phyloP scores from a whole-genome alignment of 2,888 invertebrate genomes.

The Drosophila lutescens region DNA sequence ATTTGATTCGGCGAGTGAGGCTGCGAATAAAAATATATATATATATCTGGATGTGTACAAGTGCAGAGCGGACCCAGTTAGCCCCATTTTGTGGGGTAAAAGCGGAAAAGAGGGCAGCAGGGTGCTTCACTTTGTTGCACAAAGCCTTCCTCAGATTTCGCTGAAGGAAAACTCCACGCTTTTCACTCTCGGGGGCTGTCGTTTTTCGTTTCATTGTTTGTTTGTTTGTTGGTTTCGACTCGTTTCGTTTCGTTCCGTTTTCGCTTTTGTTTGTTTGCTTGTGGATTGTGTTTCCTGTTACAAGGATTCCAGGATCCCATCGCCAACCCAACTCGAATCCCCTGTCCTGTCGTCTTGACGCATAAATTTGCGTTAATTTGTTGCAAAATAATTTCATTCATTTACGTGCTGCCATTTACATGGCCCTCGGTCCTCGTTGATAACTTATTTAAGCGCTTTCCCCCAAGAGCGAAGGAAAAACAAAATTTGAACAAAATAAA shows the following conservation, averaged over 20 bases:
- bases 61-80: slow-evolving; percentile 43
- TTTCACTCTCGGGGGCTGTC: slow-evolving; percentile 15
- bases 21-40: slow-evolving; percentile 29
- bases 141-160: slow-evolving; percentile 74
- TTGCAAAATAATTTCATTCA: slow-evolving; percentile 81
- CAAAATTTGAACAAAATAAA: slow-evolving; percentile 78
- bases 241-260: slow-evolving; percentile 40
- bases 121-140: slow-evolving; percentile 31
- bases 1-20: slow-evolving; percentile 65
- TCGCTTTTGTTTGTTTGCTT: slow-evolving; percentile 44
- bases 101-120: slow-evolving; percentile 19
- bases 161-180: slow-evolving; percentile 54
- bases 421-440: slow-evolving; percentile 66
- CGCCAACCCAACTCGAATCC: background rate
- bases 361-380: slow-evolving; percentile 81
- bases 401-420: slow-evolving; percentile 76
- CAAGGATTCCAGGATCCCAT: slow-evolving; percentile 8
- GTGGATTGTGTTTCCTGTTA: slow-evolving; percentile 56
- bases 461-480: slow-evolving; percentile 27
- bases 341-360: slow-evolving; percentile 60
- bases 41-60: slow-evolving; percentile 28
- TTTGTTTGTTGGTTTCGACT: slow-evolving; percentile 46
- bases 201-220: slow-evolving; percentile 54
- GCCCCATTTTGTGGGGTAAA: slow-evolving; percentile 27
- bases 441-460: slow-evolving; percentile 78